Evolutionary conservation across 2,888 invertebrate genomes (phyloP), one percentile per base, ranked within the genome.

Genomic region (Mimas tiliae): DNA sequence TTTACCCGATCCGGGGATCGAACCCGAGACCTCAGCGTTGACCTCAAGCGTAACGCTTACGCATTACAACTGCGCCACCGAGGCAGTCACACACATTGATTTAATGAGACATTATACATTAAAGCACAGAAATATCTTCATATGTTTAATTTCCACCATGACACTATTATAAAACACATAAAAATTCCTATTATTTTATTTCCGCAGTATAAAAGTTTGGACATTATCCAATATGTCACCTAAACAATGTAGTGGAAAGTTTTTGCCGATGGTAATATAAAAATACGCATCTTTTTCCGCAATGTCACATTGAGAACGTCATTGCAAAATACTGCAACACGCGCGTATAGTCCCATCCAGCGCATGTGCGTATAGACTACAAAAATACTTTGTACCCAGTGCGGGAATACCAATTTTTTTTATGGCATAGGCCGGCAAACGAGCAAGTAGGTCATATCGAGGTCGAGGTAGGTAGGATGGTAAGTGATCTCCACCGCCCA

Each of bases 191-290:
- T 19, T 42, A 19, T 58, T 55, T 55, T 1, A 55, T 55, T 58
- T 58, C 58, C 58, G 42, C 58, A 12, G 16, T 19, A 58, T 58
- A 42, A 55, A 58, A 38, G 19, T 58, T 67, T 74, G 70, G 72
- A 70, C 52, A 42, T 6, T 27, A 62, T 71, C 73, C 75, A 70
- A 65, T 63, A 58, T 53, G 16, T 67, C 70, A 65, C 38, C 52
- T 66, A 52, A 67, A 58, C 47, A 65, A 66, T 67, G 65, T 47
- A 34, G 55, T 33, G 65, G 65, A 70, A 71, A 67, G 63, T 65
- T 53, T n/a, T 45, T 11, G 58, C 53, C 55, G 48, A 65, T 47
- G 66, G 67, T 62, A 48, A 55, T 50, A 69, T 65, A 67, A 68
- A 74, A 69, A 65, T 69, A 63, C 58, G 63, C 48, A 8, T 62